phyloP scores from a whole-genome alignment of 2,113 vertebrate genomes.

The Neomonachus schauinslandi region DNA sequence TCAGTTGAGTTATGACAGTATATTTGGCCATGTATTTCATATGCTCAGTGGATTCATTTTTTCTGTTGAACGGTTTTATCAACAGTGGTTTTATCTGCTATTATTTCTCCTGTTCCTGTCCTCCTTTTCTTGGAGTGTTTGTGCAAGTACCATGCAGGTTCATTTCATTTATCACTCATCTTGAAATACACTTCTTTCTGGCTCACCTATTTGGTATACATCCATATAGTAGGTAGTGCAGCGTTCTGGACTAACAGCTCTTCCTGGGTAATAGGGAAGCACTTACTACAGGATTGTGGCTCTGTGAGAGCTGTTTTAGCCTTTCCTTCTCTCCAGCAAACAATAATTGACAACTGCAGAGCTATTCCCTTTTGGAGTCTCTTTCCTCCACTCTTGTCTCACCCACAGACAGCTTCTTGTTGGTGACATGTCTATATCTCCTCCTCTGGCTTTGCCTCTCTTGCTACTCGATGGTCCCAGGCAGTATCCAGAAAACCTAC shows the following conservation, averaged over 20 bases:
- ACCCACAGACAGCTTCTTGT: neutral
- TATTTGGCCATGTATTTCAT: neutral
- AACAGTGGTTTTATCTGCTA: conserved; percentile 19
- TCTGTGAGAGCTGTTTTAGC: neutral
- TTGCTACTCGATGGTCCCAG: neutral
- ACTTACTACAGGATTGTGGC: neutral
- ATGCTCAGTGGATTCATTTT: neutral
- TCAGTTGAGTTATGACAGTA: neutral
- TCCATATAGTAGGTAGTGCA: neutral
- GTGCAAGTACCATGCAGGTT: neutral
- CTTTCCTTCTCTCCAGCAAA: neutral
- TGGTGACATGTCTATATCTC: neutral
- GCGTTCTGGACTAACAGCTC: neutral
- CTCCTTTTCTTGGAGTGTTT: neutral
- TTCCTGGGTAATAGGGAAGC: neutral
- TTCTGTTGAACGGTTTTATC: conserved; percentile 38
- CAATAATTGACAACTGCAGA: neutral
- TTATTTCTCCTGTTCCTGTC: neutral
- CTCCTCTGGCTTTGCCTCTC: neutral
- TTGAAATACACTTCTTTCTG: neutral
- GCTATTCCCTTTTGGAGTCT: neutral
- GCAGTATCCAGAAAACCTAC: neutral
- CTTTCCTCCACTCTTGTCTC: neutral
- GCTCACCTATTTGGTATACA: neutral
- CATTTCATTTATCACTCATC: neutral